Conservation (phyloP, 2,888 invertebrate genomes). For the Tipula helvola region DNA sequence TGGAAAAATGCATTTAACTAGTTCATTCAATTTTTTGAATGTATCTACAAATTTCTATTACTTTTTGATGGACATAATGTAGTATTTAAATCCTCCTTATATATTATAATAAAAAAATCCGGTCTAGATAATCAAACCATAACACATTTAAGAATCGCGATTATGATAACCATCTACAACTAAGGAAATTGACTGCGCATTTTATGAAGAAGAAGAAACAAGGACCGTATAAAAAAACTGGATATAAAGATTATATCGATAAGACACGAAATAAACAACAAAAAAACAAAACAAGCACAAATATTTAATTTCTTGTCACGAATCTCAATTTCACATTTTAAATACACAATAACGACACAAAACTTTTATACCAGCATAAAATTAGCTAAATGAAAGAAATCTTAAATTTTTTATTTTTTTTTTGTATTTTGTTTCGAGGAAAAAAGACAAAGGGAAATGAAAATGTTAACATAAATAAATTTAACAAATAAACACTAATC, state of each 20-base stretch:
- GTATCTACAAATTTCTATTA: too few relatives aligned
- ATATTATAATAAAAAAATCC: too few relatives aligned
- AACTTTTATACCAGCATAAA: background rate
- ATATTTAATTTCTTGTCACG: background rate
- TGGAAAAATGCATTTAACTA: too few relatives aligned
- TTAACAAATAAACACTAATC: constrained; percentile 4
- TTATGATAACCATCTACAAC: background rate
- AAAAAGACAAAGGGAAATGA: background rate
- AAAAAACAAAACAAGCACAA: background rate
- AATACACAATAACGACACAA: background rate
- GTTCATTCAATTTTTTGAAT: too few relatives aligned
- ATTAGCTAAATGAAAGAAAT: background rate
- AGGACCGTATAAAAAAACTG: background rate
- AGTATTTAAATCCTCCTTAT: too few relatives aligned
- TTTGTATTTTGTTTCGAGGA: background rate
- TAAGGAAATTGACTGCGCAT: background rate
- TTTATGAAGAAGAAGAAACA: background rate
- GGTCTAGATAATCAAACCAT: background rate
- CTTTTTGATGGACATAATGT: too few relatives aligned
- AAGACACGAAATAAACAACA: background rate
- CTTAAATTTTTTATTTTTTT: background rate
- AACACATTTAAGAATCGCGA: background rate
- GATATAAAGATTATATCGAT: background rate
- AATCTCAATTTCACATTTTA: constrained; percentile 4
- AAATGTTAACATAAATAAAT: background rate